These are phyloP conservation scores for Camptogramma bilineatum DNA, from an alignment of 2,888 invertebrate species.

Conservation along the genomic window DNA sequence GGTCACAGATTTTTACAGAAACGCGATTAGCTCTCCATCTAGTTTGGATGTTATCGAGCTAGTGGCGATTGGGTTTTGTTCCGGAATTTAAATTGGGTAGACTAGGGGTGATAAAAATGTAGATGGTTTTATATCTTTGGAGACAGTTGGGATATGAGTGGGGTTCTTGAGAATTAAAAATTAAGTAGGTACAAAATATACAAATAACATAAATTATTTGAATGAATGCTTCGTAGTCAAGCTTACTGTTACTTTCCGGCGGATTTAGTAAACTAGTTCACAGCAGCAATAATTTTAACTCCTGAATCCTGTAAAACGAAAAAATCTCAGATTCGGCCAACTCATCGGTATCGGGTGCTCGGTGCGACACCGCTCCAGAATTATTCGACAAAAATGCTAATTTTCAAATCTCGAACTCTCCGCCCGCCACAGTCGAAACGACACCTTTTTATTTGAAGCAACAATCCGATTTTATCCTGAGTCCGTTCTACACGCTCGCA, in stretches of 20 bases:
- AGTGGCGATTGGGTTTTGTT: conserved; percentile 32
- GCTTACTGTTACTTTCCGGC: not conserved
- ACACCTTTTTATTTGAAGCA: conserved; percentile 71
- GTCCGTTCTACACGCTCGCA: conserved; percentile 47
- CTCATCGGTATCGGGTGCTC: conserved; percentile 77
- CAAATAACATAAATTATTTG: no score
- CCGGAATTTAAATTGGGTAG: conserved; percentile 27
- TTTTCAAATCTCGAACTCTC: conserved; percentile 82
- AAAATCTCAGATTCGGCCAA: conserved; percentile 70
- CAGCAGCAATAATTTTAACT: conserved; percentile 72
- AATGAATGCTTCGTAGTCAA: not conserved
- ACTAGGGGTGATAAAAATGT: conserved; percentile 12
- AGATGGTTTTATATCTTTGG: conserved; percentile 12
- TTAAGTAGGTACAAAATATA: not conserved
- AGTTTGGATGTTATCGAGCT: conserved; percentile 57
- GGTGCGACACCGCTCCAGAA: conserved; percentile 80
- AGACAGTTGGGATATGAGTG: not conserved
- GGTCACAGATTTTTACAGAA: conserved; percentile 80
- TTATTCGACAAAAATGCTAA: conserved; percentile 86
- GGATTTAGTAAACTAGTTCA: conserved; percentile 23
- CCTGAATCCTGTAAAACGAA: conserved; percentile 67
- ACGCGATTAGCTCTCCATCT: conserved; percentile 57
- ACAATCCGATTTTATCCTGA: conserved; percentile 64
- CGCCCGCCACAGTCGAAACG: conserved; percentile 74
- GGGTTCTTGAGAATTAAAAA: not conserved